These are phyloP conservation scores for Pionites leucogaster DNA, from an alignment of 2,113 vertebrate species.

Conservation along the genomic window DNA sequence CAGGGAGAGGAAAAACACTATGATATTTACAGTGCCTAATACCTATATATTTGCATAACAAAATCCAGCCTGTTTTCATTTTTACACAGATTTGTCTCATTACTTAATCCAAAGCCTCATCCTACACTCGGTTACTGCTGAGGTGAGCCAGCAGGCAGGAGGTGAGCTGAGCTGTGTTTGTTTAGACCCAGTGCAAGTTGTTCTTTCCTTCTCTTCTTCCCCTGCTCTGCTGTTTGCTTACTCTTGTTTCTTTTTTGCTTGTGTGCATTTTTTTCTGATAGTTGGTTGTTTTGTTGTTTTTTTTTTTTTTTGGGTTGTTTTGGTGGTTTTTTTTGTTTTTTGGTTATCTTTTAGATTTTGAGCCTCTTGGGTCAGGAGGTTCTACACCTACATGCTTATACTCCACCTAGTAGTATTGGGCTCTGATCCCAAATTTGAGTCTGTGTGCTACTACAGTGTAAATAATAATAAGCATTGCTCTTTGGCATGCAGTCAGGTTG, in stretches of 20 bases:
- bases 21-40: neutral
- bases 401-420: neutral
- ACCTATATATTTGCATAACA: neutral
- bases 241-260: neutral
- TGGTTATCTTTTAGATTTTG: neutral
- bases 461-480: neutral
- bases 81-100: neutral
- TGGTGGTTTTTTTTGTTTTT: neutral
- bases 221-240: neutral
- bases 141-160: neutral
- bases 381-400: neutral
- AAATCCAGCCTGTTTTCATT: constrained; percentile 19
- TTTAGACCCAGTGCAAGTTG: neutral
- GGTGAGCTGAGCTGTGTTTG: neutral
- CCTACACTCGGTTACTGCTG: neutral
- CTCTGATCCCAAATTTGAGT: neutral
- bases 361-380: neutral
- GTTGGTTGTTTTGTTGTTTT: neutral
- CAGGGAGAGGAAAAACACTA: neutral
- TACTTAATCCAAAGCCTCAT: constrained; percentile 5
- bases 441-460: neutral
- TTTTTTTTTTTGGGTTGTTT: rapidly evolving
- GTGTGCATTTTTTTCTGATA: neutral
- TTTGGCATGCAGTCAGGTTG: neutral
- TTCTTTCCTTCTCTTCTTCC: neutral